phyloP scores from a whole-genome alignment of 2,888 invertebrate genomes.

The Melieria crassipennis region DNA sequence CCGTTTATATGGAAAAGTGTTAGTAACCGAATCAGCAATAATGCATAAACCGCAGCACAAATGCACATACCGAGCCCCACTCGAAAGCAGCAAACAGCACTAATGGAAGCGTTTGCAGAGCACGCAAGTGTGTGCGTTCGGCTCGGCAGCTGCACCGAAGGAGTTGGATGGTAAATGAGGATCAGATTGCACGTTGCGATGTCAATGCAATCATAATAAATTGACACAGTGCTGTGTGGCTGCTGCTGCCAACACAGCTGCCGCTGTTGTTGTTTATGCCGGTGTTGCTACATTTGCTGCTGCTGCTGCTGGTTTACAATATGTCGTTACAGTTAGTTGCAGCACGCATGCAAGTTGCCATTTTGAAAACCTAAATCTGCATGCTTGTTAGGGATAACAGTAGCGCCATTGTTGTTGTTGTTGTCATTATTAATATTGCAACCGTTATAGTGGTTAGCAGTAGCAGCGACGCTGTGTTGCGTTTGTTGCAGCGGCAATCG shows the following conservation, averaged over 20 bases:
- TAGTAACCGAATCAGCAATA: too few species aligned
- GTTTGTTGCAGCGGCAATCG: too few species aligned
- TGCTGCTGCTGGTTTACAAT: too few species aligned
- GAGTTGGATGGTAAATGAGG: background rate
- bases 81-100: too few species aligned
- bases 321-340: too few species aligned
- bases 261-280: background rate
- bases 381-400: slow-evolving; percentile 21
- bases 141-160: background rate
- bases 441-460: too few species aligned
- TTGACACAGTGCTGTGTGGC: background rate
- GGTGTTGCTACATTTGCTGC: background rate
- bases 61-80: too few species aligned
- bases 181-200: background rate
- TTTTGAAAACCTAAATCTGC: slow-evolving; percentile 28
- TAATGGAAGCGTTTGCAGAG: background rate
- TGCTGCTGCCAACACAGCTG: background rate
- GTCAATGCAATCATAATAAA: slow-evolving; percentile 4
- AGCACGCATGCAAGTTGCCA: slow-evolving; percentile 8
- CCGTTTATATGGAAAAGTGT: too few species aligned
- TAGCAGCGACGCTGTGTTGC: too few species aligned
- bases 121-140: background rate
- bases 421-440: too few species aligned
- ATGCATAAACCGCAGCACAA: too few species aligned
- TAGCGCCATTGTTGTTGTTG: background rate